Evolutionary conservation across 2,888 invertebrate genomes (phyloP), one percentile per base, ranked within the genome.

Genomic region (Thecocarcelia acutangulata): DNA sequence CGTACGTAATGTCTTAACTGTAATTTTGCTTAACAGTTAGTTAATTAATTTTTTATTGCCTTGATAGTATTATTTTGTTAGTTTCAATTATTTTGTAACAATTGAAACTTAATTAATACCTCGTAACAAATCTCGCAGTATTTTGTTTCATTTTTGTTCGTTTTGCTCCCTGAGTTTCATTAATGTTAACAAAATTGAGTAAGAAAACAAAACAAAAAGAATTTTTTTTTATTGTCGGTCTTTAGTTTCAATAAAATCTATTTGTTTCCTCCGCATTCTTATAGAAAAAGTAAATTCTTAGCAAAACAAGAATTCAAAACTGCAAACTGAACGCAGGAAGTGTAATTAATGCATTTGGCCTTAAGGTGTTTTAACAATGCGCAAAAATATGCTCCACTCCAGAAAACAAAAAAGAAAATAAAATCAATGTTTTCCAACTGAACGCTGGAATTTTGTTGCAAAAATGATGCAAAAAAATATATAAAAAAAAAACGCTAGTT

Each of bases 101-200:
- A 77, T 81, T 64, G 73, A 81, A 81, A 68, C 73, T 69, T 81
- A 81, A 81, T 81, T 77, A 69, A 63, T 64, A 50, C 12, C 63
- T 50, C 72, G 52, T 77, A 52, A 66, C 46, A 74, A 50, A 48
- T 75, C 75, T 59, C 50, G 42, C 59, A 68, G 12, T 21, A 68
- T 59, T 75, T 59, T 40, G 40, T 58, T 63, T 13, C 0, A 33
- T 33, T 24, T 3, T n/a, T 24, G n/a, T n/a, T n/a, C n/a, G n/a
- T 52, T 21, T 72, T 19, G 52, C 40, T 24, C 17, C 28, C 24
- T 19, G 28, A 8, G 19, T 24, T 4, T 40, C 58, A 48, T 28
- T 28, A 50, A 75, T 58, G 17, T 19, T 8, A 48, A 19, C 15
- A 11, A 50, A 50, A 50, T 56, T 2, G 28, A 48, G 42, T 3